Evolutionary conservation across 2,888 invertebrate species (phyloP), one percentile per base, ranked within the genome.

Genomic region (Eilema caniola): DNA sequence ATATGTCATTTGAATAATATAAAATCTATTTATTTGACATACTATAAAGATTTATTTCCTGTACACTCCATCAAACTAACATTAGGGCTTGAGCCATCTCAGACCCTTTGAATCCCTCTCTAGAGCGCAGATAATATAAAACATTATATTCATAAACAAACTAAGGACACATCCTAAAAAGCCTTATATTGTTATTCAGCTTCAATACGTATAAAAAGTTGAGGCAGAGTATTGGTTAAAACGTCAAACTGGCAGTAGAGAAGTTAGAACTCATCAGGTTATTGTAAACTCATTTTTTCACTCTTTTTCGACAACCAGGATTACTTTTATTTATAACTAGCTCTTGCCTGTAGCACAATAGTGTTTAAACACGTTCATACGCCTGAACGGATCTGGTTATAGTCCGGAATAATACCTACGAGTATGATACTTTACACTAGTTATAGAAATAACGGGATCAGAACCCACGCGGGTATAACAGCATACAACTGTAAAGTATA

Each of bases 91-190:
- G 47, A 67, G 62, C 74, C 71, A 62, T 61, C 57, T 31, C 59
- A 69, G 62, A 77, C 76, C 77, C 70, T 72, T 47, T 65, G 74
- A 78, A 79, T 73, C 78, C 73, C 70, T 70, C 41, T 47, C 41
- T 66, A 67, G 41, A 60, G 28, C 60, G 68, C 37, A 75, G 74
- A 72, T 53, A 53, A 73, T 68, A 70, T 65, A 67, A 53, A 63
- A 59, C 56, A 47, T 68, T 68, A 69, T 67, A 63, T 66, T 16
- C 66, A 23, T 66, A 56, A 25, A 63, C 62, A 75, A 72, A 64
- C 47, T 33, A 57, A 59, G 57, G 20, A 53, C 59, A 61, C 20
- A 47, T 20, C 67, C 24, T 64, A 64, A 64, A 64, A 28, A 25
- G 25, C 41, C 16, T 62, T 25, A 24, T 28, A 28, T 64, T 53